Conservation (phyloP, 2,888 invertebrate species). For the Drosophila sordidapex region DNA sequence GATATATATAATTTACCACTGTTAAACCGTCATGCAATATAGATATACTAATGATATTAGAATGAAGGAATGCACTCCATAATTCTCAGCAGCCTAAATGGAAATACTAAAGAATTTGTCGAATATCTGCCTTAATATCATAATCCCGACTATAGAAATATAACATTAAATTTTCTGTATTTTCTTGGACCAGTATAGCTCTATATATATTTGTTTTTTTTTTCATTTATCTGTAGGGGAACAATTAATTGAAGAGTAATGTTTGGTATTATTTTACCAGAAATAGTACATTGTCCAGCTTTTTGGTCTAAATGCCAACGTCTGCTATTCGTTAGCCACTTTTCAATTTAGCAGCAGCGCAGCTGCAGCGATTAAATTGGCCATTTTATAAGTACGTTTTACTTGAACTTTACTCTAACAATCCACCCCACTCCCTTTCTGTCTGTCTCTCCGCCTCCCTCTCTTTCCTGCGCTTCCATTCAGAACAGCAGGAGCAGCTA, state of each 20-base stretch:
- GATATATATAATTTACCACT: not conserved
- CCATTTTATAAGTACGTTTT: conserved; percentile 63
- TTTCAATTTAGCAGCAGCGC: conserved; percentile 51
- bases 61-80: not conserved
- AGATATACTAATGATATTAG: not conserved
- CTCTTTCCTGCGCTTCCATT: not conserved
- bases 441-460: not conserved
- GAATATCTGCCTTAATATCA: not conserved
- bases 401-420: conserved; percentile 29
- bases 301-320: conserved; percentile 44
- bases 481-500: conserved; percentile 3
- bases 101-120: not conserved
- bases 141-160: not conserved
- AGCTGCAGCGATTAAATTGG: conserved; percentile 73
- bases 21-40: not conserved
- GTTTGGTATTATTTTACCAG: conserved; percentile 24
- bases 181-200: not conserved
- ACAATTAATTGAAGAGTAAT: conserved; percentile 16
- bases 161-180: not conserved
- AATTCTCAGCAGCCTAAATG: not conserved
- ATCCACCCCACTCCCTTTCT: not conserved
- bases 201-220: not conserved
- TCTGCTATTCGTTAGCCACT: conserved; percentile 59
- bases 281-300: conserved; percentile 24
- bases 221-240: conserved; percentile 6